Conservation (phyloP, 1,140 invertebrate species). For the Dendroctonus ponderosae region DNA sequence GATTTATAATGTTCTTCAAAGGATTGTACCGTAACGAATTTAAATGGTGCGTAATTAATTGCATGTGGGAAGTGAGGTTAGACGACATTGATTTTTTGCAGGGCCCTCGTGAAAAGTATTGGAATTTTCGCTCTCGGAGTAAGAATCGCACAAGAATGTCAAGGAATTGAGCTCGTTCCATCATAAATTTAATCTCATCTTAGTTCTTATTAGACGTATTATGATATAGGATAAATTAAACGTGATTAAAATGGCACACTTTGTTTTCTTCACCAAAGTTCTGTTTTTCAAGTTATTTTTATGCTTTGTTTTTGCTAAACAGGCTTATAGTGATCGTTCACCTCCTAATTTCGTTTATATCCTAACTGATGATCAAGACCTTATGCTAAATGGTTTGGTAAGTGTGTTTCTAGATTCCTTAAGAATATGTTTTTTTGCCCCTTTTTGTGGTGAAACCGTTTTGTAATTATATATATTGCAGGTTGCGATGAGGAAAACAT, state of each 20-base stretch:
- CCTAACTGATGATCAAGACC: slow-evolving; percentile 85
- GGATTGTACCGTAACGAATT: slow-evolving; percentile 56
- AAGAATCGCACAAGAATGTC: slow-evolving; percentile 65
- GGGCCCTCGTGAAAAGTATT: slow-evolving; percentile 69
- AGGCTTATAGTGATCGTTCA: background rate
- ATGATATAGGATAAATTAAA: slow-evolving; percentile 25
- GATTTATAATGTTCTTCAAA: slow-evolving; percentile 47
- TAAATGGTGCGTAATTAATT: slow-evolving; percentile 53
- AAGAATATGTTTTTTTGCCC: no score
- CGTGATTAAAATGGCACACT: slow-evolving; percentile 32
- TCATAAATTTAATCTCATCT: slow-evolving; percentile 32
- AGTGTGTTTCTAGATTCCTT: slow-evolving; percentile 46
- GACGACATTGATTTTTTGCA: slow-evolving; percentile 48
- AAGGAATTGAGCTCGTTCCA: slow-evolving; percentile 60
- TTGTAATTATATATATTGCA: slow-evolving; percentile 50
- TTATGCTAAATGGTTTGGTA: slow-evolving; percentile 72
- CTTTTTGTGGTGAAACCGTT: no score
- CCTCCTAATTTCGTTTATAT: slow-evolving; percentile 73
- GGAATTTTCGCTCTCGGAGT: slow-evolving; percentile 66
- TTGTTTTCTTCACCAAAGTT: slow-evolving; percentile 25
- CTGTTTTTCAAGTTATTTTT: slow-evolving; percentile 23
- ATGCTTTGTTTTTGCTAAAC: slow-evolving; percentile 4
- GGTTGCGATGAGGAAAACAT: slow-evolving; percentile 66
- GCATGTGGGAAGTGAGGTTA: slow-evolving; percentile 36
- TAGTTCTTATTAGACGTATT: slow-evolving; percentile 13